A percentile compares a stretch with the other conserved stretches of the same genome.
Conservation (phyloP, 1,140 invertebrate genomes). For the Scaptomyza montana region DNA sequence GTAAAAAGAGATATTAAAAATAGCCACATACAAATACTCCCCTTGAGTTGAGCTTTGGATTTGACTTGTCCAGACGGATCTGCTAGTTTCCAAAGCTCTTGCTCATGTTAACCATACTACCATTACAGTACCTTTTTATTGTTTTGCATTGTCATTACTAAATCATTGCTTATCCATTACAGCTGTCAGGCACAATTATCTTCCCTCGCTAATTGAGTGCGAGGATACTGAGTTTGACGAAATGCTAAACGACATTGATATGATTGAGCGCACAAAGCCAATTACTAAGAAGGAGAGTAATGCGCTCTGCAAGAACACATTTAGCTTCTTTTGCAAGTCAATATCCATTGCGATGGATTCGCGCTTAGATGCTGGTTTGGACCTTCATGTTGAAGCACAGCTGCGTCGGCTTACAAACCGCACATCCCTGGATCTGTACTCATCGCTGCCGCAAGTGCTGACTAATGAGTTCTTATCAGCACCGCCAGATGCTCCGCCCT, state of each 20-base stretch:
- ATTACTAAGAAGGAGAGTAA: slow-evolving; percentile 80
- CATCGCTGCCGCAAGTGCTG: slow-evolving; percentile 84
- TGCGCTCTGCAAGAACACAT: slow-evolving; percentile 69
- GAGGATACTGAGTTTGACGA: slow-evolving; percentile 90
- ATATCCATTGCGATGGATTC: slow-evolving; percentile 90
- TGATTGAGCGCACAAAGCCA: slow-evolving; percentile 86
- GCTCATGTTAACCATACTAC: slow-evolving; percentile 4
- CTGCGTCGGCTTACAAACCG: slow-evolving; percentile 87
- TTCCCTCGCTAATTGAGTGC: slow-evolving; percentile 88
- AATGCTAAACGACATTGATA: slow-evolving; percentile 88
- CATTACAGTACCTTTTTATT: neutral
- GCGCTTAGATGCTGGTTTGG: slow-evolving; percentile 90
- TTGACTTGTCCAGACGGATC: neutral
- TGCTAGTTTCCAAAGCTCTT: slow-evolving; percentile 1
- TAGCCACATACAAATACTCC: slow-evolving; percentile 6
- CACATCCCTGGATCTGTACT: slow-evolving; percentile 78
- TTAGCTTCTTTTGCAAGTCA: slow-evolving; percentile 83
- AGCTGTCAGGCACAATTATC: slow-evolving; percentile 84
- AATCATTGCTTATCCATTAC: slow-evolving; percentile 12
- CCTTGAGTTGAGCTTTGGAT: slow-evolving; percentile 5
- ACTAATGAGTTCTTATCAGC: slow-evolving; percentile 77
- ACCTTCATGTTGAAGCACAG: slow-evolving; percentile 89
- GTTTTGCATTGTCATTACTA: neutral
- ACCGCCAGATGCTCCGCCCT: slow-evolving; percentile 78
- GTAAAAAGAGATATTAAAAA: slow-evolving; percentile 50